phyloP scores from a whole-genome alignment of 2,113 vertebrate genomes.

The Lynx canadensis region DNA sequence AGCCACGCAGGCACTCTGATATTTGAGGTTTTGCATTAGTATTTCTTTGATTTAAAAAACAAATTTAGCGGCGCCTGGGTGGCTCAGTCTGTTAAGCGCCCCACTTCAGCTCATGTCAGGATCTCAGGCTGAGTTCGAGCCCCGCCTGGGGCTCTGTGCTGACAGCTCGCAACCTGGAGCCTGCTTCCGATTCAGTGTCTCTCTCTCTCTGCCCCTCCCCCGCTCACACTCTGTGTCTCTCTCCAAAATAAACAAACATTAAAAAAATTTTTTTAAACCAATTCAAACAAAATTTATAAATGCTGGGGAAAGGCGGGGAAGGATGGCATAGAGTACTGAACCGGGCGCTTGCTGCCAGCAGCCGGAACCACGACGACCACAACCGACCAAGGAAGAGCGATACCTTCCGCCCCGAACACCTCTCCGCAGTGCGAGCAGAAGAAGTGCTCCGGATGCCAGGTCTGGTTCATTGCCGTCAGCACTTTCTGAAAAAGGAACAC shows the following conservation, averaged over 20 bases:
- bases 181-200: too few species aligned
- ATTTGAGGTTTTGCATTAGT: neutral
- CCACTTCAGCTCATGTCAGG: too few species aligned
- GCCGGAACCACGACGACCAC: neutral
- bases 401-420: slow-evolving; percentile 91
- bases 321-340: neutral
- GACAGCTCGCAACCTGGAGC: too few species aligned
- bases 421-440: slow-evolving; percentile 93
- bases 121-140: too few species aligned
- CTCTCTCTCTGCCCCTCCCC: too few species aligned
- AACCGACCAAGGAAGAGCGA: neutral
- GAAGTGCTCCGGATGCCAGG: slow-evolving; percentile 97
- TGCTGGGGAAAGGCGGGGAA: neutral
- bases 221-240: too few species aligned
- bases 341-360: too few species aligned
- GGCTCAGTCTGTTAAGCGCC: too few species aligned
- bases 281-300: neutral
- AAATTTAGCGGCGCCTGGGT: neutral
- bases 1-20: neutral
- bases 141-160: too few species aligned
- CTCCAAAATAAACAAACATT: too few species aligned
- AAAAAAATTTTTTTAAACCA: neutral
- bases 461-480: slow-evolving; percentile 92
- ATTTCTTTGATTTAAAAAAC: neutral
- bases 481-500: slow-evolving; percentile 88